Evolutionary conservation across 2,113 vertebrate species (phyloP).

Genomic region (Mixornis gularis): DNA sequence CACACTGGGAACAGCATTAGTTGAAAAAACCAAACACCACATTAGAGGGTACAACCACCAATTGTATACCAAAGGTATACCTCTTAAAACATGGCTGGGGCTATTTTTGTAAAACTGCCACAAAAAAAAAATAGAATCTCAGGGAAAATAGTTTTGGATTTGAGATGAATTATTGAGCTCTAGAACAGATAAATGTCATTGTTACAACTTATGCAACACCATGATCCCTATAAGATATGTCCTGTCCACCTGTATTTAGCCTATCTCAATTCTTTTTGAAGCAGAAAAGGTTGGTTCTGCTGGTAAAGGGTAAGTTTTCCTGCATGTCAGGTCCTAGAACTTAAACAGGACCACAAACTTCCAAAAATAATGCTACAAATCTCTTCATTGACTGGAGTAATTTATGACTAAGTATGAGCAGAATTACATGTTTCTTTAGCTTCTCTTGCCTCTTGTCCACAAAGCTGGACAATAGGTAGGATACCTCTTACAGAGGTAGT

Average conservation of each 20-base stretch:
- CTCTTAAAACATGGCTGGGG: background rate
- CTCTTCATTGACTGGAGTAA: background rate
- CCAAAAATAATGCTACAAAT: background rate
- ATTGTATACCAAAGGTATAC: background rate
- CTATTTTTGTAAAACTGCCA: background rate
- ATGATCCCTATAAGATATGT: background rate
- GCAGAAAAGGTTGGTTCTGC: background rate
- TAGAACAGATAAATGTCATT: background rate
- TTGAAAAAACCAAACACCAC: background rate
- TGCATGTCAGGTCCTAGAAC: background rate
- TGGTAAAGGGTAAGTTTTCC: background rate
- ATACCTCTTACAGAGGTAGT: background rate
- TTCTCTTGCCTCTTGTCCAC: background rate
- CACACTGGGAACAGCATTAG: rapidly evolving
- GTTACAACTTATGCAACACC: background rate
- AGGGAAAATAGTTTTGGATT: background rate
- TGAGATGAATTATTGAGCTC: background rate
- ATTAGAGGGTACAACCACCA: background rate
- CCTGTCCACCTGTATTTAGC: background rate
- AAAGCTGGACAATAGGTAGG: background rate
- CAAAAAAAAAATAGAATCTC: background rate
- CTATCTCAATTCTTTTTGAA: background rate
- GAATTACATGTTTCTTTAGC: background rate
- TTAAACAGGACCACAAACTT: background rate
- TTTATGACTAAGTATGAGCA: background rate